phyloP scores from a whole-genome alignment of 2,888 invertebrate genomes.

The Lathronympha strigana region DNA sequence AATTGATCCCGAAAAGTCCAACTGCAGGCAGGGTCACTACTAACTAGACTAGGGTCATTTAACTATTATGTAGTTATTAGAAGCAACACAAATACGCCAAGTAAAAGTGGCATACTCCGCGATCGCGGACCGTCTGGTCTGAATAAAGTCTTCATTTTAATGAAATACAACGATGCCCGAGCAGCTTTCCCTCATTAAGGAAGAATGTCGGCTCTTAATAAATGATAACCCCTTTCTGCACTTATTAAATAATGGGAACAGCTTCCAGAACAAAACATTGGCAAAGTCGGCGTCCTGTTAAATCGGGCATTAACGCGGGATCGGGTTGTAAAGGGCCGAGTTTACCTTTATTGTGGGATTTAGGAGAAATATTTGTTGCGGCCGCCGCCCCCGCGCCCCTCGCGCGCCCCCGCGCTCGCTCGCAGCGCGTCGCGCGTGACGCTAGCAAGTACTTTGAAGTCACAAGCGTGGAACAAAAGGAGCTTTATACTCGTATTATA shows the following conservation, averaged over 20 bases:
- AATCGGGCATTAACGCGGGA: neutral
- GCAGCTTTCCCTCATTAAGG: conserved; percentile 6
- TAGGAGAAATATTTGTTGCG: conserved; percentile 1
- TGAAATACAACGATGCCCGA: conserved; percentile 3
- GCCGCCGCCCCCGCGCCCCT: neutral
- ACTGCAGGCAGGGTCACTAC: too few species aligned
- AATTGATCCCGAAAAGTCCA: too few species aligned
- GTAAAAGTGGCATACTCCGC: too few species aligned
- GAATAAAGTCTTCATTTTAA: conserved; percentile 9
- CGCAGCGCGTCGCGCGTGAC: neutral
- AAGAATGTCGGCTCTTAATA: conserved; percentile 11
- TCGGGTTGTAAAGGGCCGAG: neutral
- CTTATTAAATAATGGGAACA: conserved; percentile 15
- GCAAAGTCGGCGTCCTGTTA: neutral
- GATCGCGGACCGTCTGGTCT: too few species aligned
- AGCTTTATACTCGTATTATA: too few species aligned
- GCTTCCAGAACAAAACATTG: neutral
- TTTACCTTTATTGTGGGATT: conserved; percentile 15
- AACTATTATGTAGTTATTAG: too few species aligned
- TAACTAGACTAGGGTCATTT: too few species aligned
- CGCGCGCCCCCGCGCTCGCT: neutral
- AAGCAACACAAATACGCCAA: too few species aligned
- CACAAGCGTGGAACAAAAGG: neutral
- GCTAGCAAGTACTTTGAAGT: neutral
- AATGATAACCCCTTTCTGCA: conserved; percentile 10